Evolutionary conservation across 2,888 invertebrate species (phyloP).

Genomic region (Agapostemon virescens): DNA sequence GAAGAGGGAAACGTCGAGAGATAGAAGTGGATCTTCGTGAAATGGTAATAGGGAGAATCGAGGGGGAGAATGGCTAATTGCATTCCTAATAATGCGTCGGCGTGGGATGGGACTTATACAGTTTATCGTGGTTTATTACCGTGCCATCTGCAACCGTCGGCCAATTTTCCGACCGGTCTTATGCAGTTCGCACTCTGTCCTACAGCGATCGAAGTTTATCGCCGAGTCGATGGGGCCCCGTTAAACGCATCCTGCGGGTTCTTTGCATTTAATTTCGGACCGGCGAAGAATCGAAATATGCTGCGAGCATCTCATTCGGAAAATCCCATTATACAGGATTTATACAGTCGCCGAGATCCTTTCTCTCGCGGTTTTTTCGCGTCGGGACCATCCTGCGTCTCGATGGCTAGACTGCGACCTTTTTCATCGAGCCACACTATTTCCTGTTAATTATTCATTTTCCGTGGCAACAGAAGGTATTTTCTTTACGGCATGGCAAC

Average conservation of each 20-base stretch:
- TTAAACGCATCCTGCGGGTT: conserved; percentile 27
- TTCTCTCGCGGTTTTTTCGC: neutral
- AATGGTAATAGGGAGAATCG: conserved; percentile 24
- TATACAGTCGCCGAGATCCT: neutral
- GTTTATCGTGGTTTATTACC: conserved; percentile 56
- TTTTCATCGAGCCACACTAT: neutral
- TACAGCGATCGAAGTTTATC: conserved; percentile 36
- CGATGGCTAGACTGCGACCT: neutral
- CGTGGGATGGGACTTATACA: conserved; percentile 30
- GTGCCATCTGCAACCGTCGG: conserved; percentile 26
- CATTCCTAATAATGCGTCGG: conserved; percentile 58
- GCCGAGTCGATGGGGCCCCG: conserved; percentile 42
- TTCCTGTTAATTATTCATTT: neutral
- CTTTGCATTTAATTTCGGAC: neutral
- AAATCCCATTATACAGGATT: neutral
- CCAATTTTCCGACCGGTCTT: conserved; percentile 32
- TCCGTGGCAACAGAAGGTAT: neutral
- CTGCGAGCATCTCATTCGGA: neutral
- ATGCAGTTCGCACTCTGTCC: conserved; percentile 23
- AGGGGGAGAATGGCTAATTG: conserved; percentile 48
- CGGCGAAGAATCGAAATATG: conserved; percentile 1
- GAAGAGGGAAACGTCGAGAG: neutral
- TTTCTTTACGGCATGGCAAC: too few species aligned
- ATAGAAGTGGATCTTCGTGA: conserved; percentile 1
- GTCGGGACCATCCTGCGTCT: neutral